phyloP scores from a whole-genome alignment of 1,140 invertebrate species.

The Micrasema minimum region DNA sequence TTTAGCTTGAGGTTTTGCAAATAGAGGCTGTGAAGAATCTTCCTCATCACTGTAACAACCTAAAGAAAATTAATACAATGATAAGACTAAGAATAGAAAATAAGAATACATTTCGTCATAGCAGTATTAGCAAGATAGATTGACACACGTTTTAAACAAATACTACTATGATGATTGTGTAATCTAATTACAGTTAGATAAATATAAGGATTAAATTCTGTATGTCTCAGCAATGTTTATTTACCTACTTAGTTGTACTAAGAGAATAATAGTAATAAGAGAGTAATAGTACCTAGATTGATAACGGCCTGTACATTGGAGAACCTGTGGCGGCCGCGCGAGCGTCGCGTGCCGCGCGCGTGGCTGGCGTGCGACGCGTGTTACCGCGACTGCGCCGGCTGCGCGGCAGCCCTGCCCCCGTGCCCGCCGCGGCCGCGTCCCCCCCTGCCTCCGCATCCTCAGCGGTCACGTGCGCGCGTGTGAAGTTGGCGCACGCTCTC shows the following conservation, averaged over 20 bases:
- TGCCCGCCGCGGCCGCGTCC: background rate
- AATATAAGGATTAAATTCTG: too few species aligned
- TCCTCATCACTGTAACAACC: slow-evolving; percentile 34
- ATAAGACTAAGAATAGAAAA: background rate
- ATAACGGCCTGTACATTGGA: slow-evolving; percentile 23
- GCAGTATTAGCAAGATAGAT: too few species aligned
- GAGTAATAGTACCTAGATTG: slow-evolving; percentile 35
- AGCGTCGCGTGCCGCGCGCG: slow-evolving; percentile 14
- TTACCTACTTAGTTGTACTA: too few species aligned
- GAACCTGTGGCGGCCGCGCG: slow-evolving; percentile 16
- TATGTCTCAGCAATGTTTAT: too few species aligned
- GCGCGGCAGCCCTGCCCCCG: background rate
- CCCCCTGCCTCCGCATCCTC: background rate
- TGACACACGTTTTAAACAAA: too few species aligned
- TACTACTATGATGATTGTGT: too few species aligned
- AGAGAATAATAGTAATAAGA: too few species aligned
- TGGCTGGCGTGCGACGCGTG: slow-evolving; percentile 12
- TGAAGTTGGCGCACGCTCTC: slow-evolving; percentile 15
- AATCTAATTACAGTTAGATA: too few species aligned
- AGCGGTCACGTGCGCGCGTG: slow-evolving; percentile 12
- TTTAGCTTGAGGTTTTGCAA: slow-evolving; percentile 30
- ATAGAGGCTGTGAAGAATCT: slow-evolving; percentile 30
- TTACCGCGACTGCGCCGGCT: slow-evolving; percentile 13
- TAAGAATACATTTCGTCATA: too few species aligned
- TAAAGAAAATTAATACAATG: background rate